A percentile compares a stretch with the other conserved stretches of the same genome.
Evolutionary conservation across 1,140 invertebrate genomes (phyloP).

Genomic region (Drosophila watanabei): DNA sequence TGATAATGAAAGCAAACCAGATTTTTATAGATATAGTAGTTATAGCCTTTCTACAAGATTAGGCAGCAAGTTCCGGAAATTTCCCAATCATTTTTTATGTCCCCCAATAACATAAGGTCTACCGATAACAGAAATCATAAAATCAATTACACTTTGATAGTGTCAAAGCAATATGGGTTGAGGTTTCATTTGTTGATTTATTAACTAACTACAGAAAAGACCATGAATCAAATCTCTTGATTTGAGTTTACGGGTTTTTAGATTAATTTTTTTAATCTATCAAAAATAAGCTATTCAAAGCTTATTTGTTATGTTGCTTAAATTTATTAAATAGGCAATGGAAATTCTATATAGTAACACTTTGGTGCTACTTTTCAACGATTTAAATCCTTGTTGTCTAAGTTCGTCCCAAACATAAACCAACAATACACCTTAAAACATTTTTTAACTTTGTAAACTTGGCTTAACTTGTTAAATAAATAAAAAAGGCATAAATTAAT

Average conservation of each 20-base stretch:
- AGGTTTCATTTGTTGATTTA: background rate
- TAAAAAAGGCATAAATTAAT: background rate
- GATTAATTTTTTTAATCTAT: background rate
- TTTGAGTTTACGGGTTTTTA: background rate
- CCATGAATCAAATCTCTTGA: background rate
- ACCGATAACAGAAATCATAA: background rate
- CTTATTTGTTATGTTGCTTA: background rate
- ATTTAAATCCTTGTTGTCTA: no score
- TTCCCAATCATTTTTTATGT: constrained; percentile 1
- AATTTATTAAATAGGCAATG: no score
- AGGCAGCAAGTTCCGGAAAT: constrained; percentile 4
- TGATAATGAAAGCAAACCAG: constrained; percentile 12
- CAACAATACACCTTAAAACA: no score
- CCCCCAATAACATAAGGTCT: background rate
- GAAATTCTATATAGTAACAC: no score
- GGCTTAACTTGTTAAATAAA: no score
- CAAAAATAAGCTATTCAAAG: no score
- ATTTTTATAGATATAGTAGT: constrained; percentile 9
- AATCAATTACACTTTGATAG: background rate
- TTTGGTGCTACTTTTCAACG: no score
- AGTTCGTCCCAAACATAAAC: no score
- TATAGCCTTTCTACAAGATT: background rate
- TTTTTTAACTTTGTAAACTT: no score
- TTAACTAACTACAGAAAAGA: background rate
- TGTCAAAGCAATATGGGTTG: background rate